Conservation (phyloP, 2,113 vertebrate species). For the Myanophis thanlyinensis region DNA sequence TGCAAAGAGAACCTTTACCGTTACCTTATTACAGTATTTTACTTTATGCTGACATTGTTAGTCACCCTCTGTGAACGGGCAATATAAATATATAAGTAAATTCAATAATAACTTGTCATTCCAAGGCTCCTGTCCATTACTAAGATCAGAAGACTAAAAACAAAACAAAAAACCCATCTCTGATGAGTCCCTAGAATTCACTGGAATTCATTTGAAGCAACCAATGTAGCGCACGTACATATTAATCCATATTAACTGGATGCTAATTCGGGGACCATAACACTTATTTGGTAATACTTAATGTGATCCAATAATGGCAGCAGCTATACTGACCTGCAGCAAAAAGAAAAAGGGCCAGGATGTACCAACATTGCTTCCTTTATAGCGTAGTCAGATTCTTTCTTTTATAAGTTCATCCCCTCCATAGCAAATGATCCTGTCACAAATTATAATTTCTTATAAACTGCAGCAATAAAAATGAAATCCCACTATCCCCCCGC, state of each 20-base stretch:
- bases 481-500: slow-evolving; percentile 57
- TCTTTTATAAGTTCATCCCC: slow-evolving; percentile 52
- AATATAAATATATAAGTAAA: background rate
- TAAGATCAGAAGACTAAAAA: background rate
- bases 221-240: background rate
- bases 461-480: slow-evolving; percentile 73
- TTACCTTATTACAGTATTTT: background rate
- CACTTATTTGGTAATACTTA: background rate
- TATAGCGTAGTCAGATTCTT: slow-evolving; percentile 26
- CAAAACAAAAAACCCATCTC: too few species aligned
- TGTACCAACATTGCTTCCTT: slow-evolving; percentile 21
- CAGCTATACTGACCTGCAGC: background rate
- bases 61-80: background rate
- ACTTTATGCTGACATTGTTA: background rate
- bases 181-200: background rate
- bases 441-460: slow-evolving; percentile 77
- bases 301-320: background rate
- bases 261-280: background rate
- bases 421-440: slow-evolving; percentile 74
- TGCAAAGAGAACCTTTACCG: too few species aligned
- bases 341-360: slow-evolving; percentile 16
- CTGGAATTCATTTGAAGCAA: background rate
- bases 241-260: background rate
- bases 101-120: background rate
- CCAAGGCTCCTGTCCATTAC: background rate